Evolutionary conservation across 2,797 vertebrate genomes (phyloP), one percentile per base, ranked within the genome.

Genomic region (Acanthornis magna): DNA sequence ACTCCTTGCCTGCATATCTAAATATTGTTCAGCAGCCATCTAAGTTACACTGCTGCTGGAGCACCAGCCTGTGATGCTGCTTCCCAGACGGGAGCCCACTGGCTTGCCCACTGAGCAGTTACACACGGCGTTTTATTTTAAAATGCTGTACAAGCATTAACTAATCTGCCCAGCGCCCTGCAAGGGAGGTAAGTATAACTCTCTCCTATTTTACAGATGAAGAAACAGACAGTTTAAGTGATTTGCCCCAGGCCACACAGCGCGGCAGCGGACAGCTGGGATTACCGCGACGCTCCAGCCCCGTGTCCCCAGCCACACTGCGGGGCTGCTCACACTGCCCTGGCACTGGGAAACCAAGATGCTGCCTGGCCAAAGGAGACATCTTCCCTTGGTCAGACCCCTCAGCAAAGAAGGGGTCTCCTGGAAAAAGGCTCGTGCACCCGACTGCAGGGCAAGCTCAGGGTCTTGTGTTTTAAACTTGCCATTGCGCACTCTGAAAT

Each of bases 41-140:
- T 2, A 80, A 20, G 50, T 29, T 34, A 30, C 0, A 0, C 25
- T 55, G 73, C 40, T 84, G 10, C 80, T 30, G 58, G 16, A 79
- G 65, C 75, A 62, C 8, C 80, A 79, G 48, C 9, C 38, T 26
- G 30, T 0, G 4, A 27, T 30, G 71, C 50, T 15, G 23, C 79
- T 36, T 32, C 47, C 85, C 0, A 0, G 61, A 11, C 0, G 0
- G 34, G 30, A 36, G 13, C 5, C 1, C 0, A 0, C 4, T 8
- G 72, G 12, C 25, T 57, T 20, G n/a, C 75, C 53, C 70, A 48
- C 13, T 0, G 2, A 78, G 50, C 71, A 68, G 27, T 53, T 45
- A 53, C 60, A n/a, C 53, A 27, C 10, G 4, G 1, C 1, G 1
- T 36, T 91, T 80, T 45, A 70, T 15, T 91, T 67, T 25, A 51